Conservation (phyloP, 2,888 invertebrate genomes). For the Parelbella ahira region DNA sequence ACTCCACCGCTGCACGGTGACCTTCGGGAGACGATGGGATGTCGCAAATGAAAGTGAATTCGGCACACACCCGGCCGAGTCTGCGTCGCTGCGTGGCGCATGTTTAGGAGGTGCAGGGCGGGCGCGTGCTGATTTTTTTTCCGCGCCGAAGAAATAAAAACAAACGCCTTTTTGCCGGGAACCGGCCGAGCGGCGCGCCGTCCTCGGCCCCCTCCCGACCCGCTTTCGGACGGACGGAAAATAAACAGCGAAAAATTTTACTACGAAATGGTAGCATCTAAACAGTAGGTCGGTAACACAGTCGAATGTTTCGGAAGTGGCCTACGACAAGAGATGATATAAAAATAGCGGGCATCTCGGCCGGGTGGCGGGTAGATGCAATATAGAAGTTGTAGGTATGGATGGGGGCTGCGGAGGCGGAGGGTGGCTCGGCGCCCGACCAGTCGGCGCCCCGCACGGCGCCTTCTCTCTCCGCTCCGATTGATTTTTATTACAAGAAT, state of each 20-base stretch:
- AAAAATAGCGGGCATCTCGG: conserved; percentile 29
- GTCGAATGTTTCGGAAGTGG: conserved; percentile 32
- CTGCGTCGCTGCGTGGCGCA: conserved; percentile 81
- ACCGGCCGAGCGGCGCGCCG: conserved; percentile 50
- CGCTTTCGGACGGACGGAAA: conserved; percentile 14
- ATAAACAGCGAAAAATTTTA: conserved; percentile 20
- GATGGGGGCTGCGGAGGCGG: conserved; percentile 38
- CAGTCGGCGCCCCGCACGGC: conserved; percentile 73
- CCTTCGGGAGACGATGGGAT: conserved; percentile 77
- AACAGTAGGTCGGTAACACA: conserved; percentile 26
- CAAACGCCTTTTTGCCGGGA: conserved; percentile 75
- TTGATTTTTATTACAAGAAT: conserved; percentile 82
- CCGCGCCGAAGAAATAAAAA: conserved; percentile 79
- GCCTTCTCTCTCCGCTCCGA: conserved; percentile 79
- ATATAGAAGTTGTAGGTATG: conserved; percentile 56
- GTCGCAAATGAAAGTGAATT: conserved; percentile 81
- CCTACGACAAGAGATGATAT: conserved; percentile 20
- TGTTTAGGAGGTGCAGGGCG: conserved; percentile 80
- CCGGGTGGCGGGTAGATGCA: conserved; percentile 55
- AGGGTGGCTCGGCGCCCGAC: conserved; percentile 54
- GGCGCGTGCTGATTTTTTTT: conserved; percentile 76
- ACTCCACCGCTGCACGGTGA: conserved; percentile 62
- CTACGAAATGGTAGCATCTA: conserved; percentile 25
- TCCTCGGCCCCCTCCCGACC: conserved; percentile 27
- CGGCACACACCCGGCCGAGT: conserved; percentile 73